Conservation (phyloP, 2,113 vertebrate species). For the Rissa tridactyla region DNA sequence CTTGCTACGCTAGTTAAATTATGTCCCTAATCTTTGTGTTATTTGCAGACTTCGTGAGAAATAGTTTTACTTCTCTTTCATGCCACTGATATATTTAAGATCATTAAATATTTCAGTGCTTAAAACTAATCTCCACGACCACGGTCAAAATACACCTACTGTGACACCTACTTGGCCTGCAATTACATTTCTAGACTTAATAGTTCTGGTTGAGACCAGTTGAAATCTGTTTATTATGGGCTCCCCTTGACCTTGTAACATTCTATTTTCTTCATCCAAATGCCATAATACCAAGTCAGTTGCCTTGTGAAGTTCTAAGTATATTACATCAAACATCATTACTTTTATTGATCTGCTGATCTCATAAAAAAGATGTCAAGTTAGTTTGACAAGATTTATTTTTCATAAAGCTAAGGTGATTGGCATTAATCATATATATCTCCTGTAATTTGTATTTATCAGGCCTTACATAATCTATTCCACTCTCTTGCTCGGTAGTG, state of each 20-base stretch:
- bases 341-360: conserved; percentile 1
- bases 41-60: background rate
- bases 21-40: background rate
- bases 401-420: background rate
- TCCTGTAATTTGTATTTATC: conserved; percentile 13
- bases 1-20: background rate
- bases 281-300: background rate
- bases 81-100: background rate
- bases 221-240: background rate
- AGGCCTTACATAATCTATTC: background rate
- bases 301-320: background rate
- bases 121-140: background rate
- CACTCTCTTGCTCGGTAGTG: background rate
- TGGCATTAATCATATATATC: background rate
- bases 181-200: background rate
- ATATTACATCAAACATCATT: background rate
- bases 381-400: background rate
- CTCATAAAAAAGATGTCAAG: background rate
- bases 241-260: background rate
- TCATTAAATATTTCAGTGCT: background rate
- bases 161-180: background rate
- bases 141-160: background rate
- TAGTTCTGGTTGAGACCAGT: background rate
- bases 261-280: conserved; percentile 4
- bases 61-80: background rate